A percentile compares a stretch with the other conserved stretches of the same genome.
Evolutionary conservation across 2,113 vertebrate genomes (phyloP).

Genomic region (Pao palembangensis): DNA sequence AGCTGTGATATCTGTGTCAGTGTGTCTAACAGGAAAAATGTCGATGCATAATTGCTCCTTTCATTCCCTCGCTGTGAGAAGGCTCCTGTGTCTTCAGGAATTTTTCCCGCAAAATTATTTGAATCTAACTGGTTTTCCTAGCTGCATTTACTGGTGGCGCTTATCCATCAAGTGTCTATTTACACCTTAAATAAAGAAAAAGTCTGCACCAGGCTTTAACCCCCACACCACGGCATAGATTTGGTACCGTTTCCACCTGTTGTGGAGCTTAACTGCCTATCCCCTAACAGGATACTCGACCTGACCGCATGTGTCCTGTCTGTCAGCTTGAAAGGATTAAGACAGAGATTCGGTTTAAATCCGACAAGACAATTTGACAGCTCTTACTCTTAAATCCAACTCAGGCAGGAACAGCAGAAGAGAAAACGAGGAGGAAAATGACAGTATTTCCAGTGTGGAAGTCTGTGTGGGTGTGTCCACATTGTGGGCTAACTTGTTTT

Average conservation of each 20-base stretch:
- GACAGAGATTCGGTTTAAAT: conserved; percentile 31
- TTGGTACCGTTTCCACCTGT: conserved; percentile 62
- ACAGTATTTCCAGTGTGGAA: conserved; percentile 7
- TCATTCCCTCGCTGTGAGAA: no score
- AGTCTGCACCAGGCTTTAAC: conserved; percentile 28
- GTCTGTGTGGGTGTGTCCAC: conserved; percentile 42
- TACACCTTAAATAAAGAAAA: conserved; percentile 37
- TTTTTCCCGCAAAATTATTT: no score
- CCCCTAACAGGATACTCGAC: conserved; percentile 57
- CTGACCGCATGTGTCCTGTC: conserved; percentile 36
- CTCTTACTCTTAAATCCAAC: conserved; percentile 9
- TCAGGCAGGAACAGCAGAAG: background rate
- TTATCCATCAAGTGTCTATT: conserved; percentile 29
- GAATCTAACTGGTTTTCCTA: no score
- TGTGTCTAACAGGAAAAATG: no score
- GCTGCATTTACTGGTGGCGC: no score
- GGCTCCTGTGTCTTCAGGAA: no score
- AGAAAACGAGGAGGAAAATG: conserved; percentile 1
- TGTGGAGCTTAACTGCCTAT: conserved; percentile 46
- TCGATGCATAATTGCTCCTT: no score
- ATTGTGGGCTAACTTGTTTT: conserved; percentile 65
- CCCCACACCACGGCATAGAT: conserved; percentile 31
- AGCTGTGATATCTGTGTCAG: no score
- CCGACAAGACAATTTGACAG: conserved; percentile 31
- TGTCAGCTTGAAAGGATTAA: conserved; percentile 38